Base-by-base conservation (phyloP, 2,888 invertebrate genomes). In the Spisula subtruncata region DNA sequence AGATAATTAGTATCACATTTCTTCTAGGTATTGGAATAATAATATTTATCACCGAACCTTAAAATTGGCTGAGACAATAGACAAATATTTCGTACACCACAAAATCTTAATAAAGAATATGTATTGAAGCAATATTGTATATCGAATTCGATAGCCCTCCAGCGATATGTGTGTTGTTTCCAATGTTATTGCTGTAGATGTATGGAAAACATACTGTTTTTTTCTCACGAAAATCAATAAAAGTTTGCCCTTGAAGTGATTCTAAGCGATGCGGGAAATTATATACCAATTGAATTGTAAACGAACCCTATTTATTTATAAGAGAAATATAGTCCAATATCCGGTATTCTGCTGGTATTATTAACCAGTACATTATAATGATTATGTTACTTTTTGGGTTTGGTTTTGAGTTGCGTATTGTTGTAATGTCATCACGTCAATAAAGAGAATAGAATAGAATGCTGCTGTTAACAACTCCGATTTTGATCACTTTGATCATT, bases 31-130 rank as follows among this genome's bases (percentile, higher is more conserved):
- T 25, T 66, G 25, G n/a, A 66, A 66, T 66, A 25, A 66, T 66
- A 25, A 66, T 66, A 66, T 66, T 66, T 66, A 66, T 25, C 20
- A 25, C 5, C n/a, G 25, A 66, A n/a, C 25, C 60, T 25, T 66
- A n/a, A 66, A 66, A 66, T 66, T 66, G 60, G 60, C 25, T 66
- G 60, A 66, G 60, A 66, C 60, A 66, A 25, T 25, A 25, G 60
- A 25, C 25, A 25, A n/a, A 66, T n/a, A 66, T 25, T 66, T 66
- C 25, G 25, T 66, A n/a, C 60, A 25, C 60, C 60, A 66, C n/a
- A 12, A 66, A 25, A 25, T 66, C 60, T 66, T 66, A 25, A 66
- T 66, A 25, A 66, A 25, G 25, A 66, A 66, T 66, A 66, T 10
- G 25, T 66, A 66, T 66, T 66, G 60, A 12, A 66, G 60, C 60